Conservation (phyloP, 2,888 invertebrate genomes). For the Drosophila eohydei region DNA sequence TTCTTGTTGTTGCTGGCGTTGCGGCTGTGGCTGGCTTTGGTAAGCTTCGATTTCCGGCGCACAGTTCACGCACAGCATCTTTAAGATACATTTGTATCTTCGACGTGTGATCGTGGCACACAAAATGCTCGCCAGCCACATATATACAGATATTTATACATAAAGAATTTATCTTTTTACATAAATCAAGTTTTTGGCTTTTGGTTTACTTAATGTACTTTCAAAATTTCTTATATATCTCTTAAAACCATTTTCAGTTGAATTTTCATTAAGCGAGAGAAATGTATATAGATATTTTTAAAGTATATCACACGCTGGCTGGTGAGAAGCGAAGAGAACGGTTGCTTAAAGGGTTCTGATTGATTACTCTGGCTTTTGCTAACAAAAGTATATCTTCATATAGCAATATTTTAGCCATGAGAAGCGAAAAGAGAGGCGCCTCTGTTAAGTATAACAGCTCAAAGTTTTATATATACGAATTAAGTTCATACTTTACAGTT, state of each 20-base stretch:
- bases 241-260: neutral
- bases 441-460: neutral
- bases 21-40: slow-evolving; percentile 31
- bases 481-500: too few species aligned
- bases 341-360: too few species aligned
- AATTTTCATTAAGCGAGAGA: neutral
- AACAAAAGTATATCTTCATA: too few species aligned
- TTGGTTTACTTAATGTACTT: slow-evolving; percentile 16
- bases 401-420: neutral
- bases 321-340: too few species aligned
- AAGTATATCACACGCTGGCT: too few species aligned
- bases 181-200: slow-evolving; percentile 13
- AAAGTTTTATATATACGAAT: neutral
- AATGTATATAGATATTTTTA: neutral
- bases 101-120: slow-evolving; percentile 11
- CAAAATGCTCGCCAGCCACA: neutral
- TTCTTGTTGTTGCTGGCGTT: slow-evolving; percentile 13
- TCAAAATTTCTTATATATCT: neutral
- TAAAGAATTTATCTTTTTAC: neutral
- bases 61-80: slow-evolving; percentile 48
- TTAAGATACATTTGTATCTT: slow-evolving; percentile 54
- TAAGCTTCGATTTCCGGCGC: slow-evolving; percentile 63
- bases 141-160: neutral
- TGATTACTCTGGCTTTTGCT: too few species aligned
- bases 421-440: neutral